Conservation (phyloP, 2,113 vertebrate species). For the Capra hircus region DNA sequence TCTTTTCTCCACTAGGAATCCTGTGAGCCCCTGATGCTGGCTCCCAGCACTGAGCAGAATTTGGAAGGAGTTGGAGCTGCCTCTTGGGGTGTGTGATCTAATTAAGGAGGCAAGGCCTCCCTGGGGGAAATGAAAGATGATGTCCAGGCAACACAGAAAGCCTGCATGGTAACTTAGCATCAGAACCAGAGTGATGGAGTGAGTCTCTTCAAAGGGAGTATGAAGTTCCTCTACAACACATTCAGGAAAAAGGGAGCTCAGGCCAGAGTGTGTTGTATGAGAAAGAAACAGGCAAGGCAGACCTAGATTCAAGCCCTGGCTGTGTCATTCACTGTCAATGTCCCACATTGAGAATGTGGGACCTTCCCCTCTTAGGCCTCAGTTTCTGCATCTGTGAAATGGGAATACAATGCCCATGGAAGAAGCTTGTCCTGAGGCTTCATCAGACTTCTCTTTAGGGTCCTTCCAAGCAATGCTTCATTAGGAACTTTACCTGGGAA, state of each 20-base stretch:
- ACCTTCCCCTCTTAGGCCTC: not conserved
- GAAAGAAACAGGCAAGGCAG: not conserved
- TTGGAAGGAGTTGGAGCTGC: not conserved
- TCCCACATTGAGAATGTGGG: not conserved
- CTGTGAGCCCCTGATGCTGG: not conserved
- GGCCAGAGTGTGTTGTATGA: too few relatives aligned
- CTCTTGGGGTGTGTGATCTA: not conserved
- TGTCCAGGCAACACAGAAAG: not conserved
- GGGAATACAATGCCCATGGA: not conserved
- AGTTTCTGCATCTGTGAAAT: not conserved
- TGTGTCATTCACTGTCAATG: not conserved
- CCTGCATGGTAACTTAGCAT: fast-evolving
- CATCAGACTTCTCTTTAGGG: not conserved
- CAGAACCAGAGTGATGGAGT: not conserved
- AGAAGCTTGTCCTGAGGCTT: not conserved
- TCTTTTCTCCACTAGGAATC: not conserved
- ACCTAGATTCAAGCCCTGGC: not conserved
- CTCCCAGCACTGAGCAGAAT: not conserved
- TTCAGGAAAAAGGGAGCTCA: not conserved
- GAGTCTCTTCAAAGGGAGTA: not conserved
- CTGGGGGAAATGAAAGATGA: not conserved
- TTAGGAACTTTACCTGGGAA: not conserved
- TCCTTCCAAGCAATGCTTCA: not conserved
- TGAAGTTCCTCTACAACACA: not conserved
- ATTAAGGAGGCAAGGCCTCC: not conserved